Base-by-base conservation (phyloP, 2,888 invertebrate species). In the Xestia rhomboidea region DNA sequence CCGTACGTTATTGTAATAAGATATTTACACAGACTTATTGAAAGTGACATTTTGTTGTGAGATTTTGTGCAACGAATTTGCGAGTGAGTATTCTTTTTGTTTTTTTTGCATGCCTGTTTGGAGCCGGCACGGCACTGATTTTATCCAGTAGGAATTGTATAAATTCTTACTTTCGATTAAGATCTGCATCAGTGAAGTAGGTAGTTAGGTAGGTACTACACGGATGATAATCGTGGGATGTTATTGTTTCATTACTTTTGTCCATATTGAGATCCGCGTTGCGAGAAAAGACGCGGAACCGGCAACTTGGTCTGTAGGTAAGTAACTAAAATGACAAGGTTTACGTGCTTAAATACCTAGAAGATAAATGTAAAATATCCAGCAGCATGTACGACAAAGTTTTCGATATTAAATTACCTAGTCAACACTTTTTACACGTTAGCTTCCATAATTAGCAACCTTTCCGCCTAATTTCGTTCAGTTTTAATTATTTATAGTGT, bases 61-160 rank as follows among this genome's bases (percentile, higher is more conserved):
- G 89, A 89, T 90, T 90, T 91, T 92, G 93, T 94, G 93, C 93
- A 93, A 91, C 93, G 93, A 93, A 93, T 93, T 95, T 93, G 90
- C 92, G 86, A 92, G 96, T 96, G 90, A 96, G 96, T 96, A 92
- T 86, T 87, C 90, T 90, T 92, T 92, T 92, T 91, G 88, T 92
- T 88, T 90, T 92, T 93, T 93, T 93, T 94, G 94, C 94, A 92
- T 92, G 93, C 92, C 86, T 74, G 87, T 88, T 86, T 68, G 90
- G 89, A 89, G 92, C 91, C 93, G 91, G 92, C 90, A 86, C 91
- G 92, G 90, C 89, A 90, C 91, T 92, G 93, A 93, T 95, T 95
- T 93, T 92, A 93, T 93, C 92, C 91, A 90, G 89, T 83, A 89
- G 91, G 90, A 90, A 89, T 90, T 78, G 71, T 85, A 76, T 85